Evolutionary conservation across 2,888 invertebrate species (phyloP).

Genomic region (Acleris sparsana): DNA sequence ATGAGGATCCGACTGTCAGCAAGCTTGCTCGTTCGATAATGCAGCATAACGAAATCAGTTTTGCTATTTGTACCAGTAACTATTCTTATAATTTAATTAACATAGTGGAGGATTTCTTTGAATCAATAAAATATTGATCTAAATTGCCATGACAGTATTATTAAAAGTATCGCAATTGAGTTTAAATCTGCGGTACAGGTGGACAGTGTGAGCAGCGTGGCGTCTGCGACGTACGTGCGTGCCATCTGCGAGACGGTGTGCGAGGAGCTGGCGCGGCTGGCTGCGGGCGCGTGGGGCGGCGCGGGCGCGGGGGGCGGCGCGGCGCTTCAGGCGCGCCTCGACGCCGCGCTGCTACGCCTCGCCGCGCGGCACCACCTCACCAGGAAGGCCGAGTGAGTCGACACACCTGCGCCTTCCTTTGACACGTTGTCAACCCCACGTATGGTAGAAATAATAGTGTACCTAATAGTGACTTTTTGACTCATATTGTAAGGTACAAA

Average conservation of each 20-base stretch:
- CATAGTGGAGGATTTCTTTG: no score
- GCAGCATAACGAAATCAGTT: no score
- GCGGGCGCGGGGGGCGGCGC: constrained; percentile 74
- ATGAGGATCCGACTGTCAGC: no score
- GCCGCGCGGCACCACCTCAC: constrained; percentile 70
- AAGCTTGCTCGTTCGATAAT: no score
- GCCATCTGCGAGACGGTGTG: constrained; percentile 95
- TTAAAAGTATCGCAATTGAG: not conserved
- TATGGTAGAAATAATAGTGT: no score
- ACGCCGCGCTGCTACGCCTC: constrained; percentile 63
- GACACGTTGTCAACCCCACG: not conserved
- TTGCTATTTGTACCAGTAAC: no score
- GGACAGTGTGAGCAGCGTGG: constrained; percentile 86
- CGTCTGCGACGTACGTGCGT: constrained; percentile 90
- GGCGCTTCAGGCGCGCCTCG: constrained; percentile 91
- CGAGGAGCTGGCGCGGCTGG: constrained; percentile 94
- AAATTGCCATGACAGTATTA: no score
- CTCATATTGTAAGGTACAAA: no score
- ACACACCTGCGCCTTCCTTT: not conserved
- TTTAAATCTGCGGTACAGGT: constrained; percentile 77
- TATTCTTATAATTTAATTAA: no score
- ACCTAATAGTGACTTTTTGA: no score
- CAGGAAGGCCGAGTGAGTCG: constrained; percentile 68
- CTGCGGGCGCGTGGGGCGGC: constrained; percentile 89
- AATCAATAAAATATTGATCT: no score